Conservation (phyloP, 2,113 vertebrate species). For the Pterocles gutturalis region DNA sequence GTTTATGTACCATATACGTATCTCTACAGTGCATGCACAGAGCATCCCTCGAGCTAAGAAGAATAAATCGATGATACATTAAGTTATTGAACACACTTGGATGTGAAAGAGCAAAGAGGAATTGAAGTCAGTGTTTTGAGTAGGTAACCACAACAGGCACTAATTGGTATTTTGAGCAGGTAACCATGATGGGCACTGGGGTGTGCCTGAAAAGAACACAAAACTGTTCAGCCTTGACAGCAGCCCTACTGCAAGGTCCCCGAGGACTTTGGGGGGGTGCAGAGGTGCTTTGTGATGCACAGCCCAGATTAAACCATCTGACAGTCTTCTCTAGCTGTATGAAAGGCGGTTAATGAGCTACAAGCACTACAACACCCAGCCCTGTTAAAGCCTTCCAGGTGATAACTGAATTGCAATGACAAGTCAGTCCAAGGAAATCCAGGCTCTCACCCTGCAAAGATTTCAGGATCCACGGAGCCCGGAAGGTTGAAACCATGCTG, state of each 20-base stretch:
- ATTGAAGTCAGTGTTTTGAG: background rate
- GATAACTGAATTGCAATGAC: background rate
- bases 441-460: background rate
- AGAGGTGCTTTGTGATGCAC: background rate
- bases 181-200: background rate
- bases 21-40: background rate
- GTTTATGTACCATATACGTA: slow-evolving; percentile 2
- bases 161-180: background rate
- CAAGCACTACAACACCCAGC: background rate
- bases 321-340: background rate
- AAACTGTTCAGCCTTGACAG: background rate
- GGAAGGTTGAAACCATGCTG: background rate
- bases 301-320: background rate
- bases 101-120: background rate
- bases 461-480: background rate
- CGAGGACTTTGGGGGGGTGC: background rate
- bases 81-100: background rate
- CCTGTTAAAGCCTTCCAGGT: background rate
- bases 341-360: background rate
- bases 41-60: background rate
- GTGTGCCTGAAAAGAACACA: background rate
- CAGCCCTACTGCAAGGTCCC: background rate
- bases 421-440: background rate
- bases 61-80: background rate
- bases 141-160: background rate